phyloP scores from a whole-genome alignment of 2,113 vertebrate species.

The Loxodonta africana region DNA sequence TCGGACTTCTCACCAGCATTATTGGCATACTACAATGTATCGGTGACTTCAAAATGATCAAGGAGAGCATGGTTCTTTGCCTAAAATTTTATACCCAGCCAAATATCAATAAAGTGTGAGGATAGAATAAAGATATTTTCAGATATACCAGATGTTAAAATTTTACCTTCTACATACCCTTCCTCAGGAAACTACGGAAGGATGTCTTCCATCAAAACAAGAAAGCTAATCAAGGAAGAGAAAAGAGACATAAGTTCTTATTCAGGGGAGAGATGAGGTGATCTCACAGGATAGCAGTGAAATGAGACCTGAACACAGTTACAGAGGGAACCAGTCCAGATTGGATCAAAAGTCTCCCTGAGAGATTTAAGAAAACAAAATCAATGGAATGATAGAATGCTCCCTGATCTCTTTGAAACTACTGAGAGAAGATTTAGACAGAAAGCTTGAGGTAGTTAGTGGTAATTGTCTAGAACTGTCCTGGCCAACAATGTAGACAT shows the following conservation, averaged over 20 bases:
- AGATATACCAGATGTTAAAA: neutral
- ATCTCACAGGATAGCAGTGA: neutral
- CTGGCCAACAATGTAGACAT: neutral
- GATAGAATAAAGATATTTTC: neutral
- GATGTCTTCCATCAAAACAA: neutral
- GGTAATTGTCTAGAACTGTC: neutral
- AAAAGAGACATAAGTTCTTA: neutral
- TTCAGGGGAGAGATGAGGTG: neutral
- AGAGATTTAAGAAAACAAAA: neutral
- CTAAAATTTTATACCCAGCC: neutral
- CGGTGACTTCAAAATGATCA: neutral
- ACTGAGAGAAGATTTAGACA: neutral
- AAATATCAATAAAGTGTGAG: neutral
- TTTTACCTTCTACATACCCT: neutral
- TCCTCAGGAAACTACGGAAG: neutral
- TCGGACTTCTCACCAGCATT: neutral
- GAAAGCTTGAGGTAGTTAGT: neutral
- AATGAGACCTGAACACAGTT: neutral
- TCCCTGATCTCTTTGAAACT: neutral
- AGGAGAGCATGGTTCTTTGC: no score
- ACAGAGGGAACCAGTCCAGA: neutral
- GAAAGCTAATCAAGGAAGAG: neutral
- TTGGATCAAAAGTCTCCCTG: neutral
- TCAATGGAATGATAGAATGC: neutral
- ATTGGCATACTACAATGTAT: neutral